Percentiles rank a stretch among this genome's conserved stretches.
phyloP scores from a whole-genome alignment of 2,888 invertebrate species.

The Lagria hirta region DNA sequence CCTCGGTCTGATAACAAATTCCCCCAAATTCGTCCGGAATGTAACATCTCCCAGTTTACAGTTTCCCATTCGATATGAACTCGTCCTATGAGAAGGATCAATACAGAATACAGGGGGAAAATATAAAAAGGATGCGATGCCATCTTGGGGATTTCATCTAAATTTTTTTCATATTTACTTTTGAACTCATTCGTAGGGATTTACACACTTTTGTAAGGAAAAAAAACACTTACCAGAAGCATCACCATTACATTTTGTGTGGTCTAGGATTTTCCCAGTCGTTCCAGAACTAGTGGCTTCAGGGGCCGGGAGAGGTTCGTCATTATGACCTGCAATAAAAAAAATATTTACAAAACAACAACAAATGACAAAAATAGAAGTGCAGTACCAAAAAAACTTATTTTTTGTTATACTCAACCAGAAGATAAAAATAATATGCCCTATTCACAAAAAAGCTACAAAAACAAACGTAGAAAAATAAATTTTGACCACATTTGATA shows the following conservation, averaged over 20 bases:
- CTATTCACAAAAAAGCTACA: no score
- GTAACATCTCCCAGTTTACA: constrained; percentile 31
- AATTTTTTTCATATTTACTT: neutral
- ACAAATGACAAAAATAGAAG: no score
- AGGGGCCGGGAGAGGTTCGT: constrained; percentile 34
- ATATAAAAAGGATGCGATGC: neutral
- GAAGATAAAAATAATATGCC: no score
- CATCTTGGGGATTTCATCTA: neutral
- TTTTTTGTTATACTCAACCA: no score
- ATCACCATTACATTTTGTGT: constrained; percentile 50
- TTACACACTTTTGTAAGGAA: neutral
- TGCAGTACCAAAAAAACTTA: no score
- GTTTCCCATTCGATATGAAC: constrained; percentile 31
- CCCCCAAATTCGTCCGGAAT: constrained; percentile 21
- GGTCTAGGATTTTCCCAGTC: constrained; percentile 47
- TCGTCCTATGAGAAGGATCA: constrained; percentile 35
- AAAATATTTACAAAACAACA: no score
- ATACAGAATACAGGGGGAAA: constrained; percentile 14
- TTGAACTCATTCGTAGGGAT: no score
- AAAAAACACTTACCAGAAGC: constrained; percentile 20
- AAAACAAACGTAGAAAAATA: no score
- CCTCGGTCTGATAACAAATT: constrained; percentile 30
- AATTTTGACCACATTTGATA: no score
- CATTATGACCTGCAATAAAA: no score
- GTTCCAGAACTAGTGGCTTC: constrained; percentile 49